Evolutionary conservation across 2,888 invertebrate species (phyloP).

Genomic region (Amblyjoppa fuscipennis): DNA sequence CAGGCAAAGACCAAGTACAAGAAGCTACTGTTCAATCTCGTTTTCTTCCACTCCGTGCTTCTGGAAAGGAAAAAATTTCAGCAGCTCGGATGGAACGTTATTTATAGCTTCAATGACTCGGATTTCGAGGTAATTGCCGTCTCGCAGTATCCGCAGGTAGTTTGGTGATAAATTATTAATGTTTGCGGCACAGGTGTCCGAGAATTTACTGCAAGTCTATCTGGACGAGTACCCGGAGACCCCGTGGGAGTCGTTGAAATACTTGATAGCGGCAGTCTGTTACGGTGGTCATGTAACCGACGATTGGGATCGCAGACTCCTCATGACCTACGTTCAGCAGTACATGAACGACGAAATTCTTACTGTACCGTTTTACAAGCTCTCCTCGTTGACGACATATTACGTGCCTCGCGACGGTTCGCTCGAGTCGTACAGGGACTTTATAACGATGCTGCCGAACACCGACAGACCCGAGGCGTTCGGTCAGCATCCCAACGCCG

Average conservation of each 20-base stretch:
- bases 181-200: constrained; percentile 88
- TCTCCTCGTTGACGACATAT: constrained; percentile 91
- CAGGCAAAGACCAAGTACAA: constrained; percentile 91
- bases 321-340: constrained; percentile 93
- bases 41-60: constrained; percentile 94
- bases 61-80: constrained; percentile 95
- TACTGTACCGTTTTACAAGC: constrained; percentile 89
- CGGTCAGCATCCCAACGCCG: constrained; percentile 96
- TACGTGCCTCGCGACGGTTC: constrained; percentile 94
- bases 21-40: constrained; percentile 92
- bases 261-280: constrained; percentile 94
- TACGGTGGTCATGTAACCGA: constrained; percentile 95
- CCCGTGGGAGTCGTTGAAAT: constrained; percentile 96
- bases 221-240: constrained; percentile 93
- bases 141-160: not conserved
- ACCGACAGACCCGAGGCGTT: constrained; percentile 95
- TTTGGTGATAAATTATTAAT: not conserved
- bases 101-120: constrained; percentile 96
- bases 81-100: constrained; percentile 95
- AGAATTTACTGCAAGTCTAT: constrained; percentile 93
- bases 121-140: constrained; percentile 91
- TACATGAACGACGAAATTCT: constrained; percentile 92
- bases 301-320: constrained; percentile 91
- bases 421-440: constrained; percentile 92
- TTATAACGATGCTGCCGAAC: constrained; percentile 91